Base-by-base conservation (phyloP, 2,113 vertebrate species). In the Myrmecobius fasciatus region DNA sequence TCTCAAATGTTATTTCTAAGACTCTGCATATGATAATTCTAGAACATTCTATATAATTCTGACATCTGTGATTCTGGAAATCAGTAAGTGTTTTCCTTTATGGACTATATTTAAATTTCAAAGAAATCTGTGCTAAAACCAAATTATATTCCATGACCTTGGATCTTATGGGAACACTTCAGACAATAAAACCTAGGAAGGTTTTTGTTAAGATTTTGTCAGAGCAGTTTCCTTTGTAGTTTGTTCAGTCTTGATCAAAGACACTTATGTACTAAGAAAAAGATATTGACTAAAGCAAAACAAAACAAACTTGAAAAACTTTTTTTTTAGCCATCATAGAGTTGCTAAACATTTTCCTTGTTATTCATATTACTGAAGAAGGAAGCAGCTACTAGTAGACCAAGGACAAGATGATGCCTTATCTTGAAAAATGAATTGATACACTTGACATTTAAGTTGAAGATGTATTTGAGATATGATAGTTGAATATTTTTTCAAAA, bases 1-100 rank as follows among this genome's bases (percentile, higher is more conserved):
- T 75, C 47, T 95, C 47, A 25, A 17, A 94, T 93, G n/a, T 60
- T 10, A 8, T 36, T 97, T 93, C 36, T 8, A 67, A 22, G 28
- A 52, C 14, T 93, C 36, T n/a, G 53, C 67, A 53, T 91, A 47
- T 54, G 1, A 31, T 51, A 25, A 91, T 22, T 93, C 31, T 91
- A 51, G 31, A 49, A 67, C 4, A 56, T 53, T 0, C 17, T 75
- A 75, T 43, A 43, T 75, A 83, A 67, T n/a, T 67, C 36, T n/a
- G 31, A 6, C 1, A 67, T 67, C 12, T n/a, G 6, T n/a, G 20
- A 83, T 43, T 83, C 17, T 43, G 43, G n/a, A 83, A 22, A 83
- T 8, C 20, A 83, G 67, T 75, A 6, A 26, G 25, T 26, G 2
- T 43, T 83, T 83, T n/a, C 67, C 60, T 31, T 83, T 43, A 83